Evolutionary conservation across 1,140 invertebrate species (phyloP), one percentile per base, ranked within the genome.

Genomic region (Steinernema feltiae): DNA sequence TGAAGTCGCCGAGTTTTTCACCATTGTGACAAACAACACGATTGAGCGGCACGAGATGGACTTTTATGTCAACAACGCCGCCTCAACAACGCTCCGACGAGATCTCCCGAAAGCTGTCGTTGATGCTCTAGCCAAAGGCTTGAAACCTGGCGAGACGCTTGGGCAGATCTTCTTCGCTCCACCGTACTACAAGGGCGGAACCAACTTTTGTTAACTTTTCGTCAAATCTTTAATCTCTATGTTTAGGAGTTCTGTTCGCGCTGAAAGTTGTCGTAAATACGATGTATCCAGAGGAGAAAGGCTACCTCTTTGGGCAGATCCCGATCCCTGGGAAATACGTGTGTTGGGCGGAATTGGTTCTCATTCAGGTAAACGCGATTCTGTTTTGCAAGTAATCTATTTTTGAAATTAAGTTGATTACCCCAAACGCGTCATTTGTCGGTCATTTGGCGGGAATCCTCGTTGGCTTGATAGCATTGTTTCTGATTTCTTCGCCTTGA

Each of bases 381-480:
- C 29, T 69, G 18, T 72, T 17, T 30, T 72, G 21, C 32, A 12
- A 35, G 2, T 72, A 15, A 1, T 86, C 87, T n/a, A 84, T 86
- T 74, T 71, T 24, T 2, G 12, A n/a, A 21, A 21, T 77, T 79
- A 32, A 78, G 77, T 18, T 79, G 30, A 21, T 78, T 12, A 74
- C 77, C 0, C 90, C 90, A 35, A 89, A 90, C 79, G 87, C 89
- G 7, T 91, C 89, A 0, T 90, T 90, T 80, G 82, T 89, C 71
- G 91, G 91, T 70, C 91, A 92, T 83, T 85, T 92, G 24, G 90
- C 91, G 70, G 91, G 91, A n/a, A 91, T 92, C 79, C 80, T 92
- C 1, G 89, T 91, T 48, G 91, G 91, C 30, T 85, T 91, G 73
- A 78, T 90, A 0, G n/a, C n/a, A n/a, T n/a, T n/a, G n/a, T n/a